Conservation (phyloP, 2,888 invertebrate species). For the Drosophila sordidula region DNA sequence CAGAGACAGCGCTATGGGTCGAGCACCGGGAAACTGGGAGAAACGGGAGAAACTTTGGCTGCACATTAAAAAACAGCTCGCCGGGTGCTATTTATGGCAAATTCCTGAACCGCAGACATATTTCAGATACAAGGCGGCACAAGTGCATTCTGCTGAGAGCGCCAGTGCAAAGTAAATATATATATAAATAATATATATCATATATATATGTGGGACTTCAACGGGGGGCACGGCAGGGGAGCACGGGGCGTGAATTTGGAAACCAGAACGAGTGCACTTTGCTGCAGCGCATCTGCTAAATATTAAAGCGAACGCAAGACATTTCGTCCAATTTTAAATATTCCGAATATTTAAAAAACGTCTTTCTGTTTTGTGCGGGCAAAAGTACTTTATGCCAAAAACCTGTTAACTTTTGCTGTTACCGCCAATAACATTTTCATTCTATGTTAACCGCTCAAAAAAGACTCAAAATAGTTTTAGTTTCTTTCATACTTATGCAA, state of each 20-base stretch:
- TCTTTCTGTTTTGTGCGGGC: background rate
- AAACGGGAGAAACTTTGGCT: constrained; percentile 5
- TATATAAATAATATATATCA: constrained; percentile 14
- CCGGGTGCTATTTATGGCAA: constrained; percentile 72
- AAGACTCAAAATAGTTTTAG: too few species aligned
- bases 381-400: background rate
- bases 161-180: constrained; percentile 5
- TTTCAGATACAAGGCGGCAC: constrained; percentile 49
- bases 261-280: constrained; percentile 12
- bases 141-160: constrained; percentile 50
- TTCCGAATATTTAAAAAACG: constrained; percentile 10
- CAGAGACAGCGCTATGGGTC: constrained; percentile 28
- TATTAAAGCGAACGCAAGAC: constrained; percentile 44
- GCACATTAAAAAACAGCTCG: constrained; percentile 54
- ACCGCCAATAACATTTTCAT: background rate
- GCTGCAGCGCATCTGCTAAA: constrained; percentile 23
- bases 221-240: background rate
- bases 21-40: constrained; percentile 23
- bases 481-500: too few species aligned
- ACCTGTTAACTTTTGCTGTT: background rate
- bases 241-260: background rate
- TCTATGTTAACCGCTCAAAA: too few species aligned
- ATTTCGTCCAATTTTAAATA: constrained; percentile 22
- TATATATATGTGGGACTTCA: constrained; percentile 19
- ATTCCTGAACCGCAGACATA: constrained; percentile 67